A percentile compares a stretch with the other conserved stretches of the same genome.
Conservation (phyloP, 2,113 vertebrate species). For the Gopherus evgoodei region DNA sequence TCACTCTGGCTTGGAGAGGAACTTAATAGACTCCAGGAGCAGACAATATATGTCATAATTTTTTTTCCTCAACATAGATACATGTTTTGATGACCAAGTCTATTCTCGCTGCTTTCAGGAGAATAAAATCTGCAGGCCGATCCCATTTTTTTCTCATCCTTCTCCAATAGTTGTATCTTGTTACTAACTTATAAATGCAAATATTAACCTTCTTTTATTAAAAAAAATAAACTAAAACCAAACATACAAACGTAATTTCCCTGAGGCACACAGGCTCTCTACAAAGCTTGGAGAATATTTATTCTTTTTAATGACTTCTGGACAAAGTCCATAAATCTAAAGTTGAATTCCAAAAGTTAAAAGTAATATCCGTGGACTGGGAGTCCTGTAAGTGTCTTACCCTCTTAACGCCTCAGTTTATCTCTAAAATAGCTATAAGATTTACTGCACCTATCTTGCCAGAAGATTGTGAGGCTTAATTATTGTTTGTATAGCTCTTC, state of each 20-base stretch:
- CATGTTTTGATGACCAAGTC: neutral
- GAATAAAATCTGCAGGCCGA: neutral
- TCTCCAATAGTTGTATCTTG: neutral
- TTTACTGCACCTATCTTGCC: neutral
- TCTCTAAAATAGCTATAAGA: neutral
- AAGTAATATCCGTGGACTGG: neutral
- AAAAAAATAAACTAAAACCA: neutral
- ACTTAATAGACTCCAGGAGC: neutral
- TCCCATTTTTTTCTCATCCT: neutral
- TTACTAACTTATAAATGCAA: neutral
- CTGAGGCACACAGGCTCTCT: neutral
- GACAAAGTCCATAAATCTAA: neutral
- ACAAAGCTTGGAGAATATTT: neutral
- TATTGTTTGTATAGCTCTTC: neutral
- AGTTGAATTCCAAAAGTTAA: neutral
- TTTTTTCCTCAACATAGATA: neutral
- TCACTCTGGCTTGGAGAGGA: neutral
- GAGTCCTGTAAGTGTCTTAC: neutral
- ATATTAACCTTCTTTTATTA: neutral
- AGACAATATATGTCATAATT: neutral
- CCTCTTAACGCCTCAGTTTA: neutral
- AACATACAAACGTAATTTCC: neutral
- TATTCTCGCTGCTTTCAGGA: neutral
- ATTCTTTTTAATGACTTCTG: neutral
- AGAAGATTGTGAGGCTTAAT: neutral